phyloP scores from a whole-genome alignment of 2,888 invertebrate species.

The Nematopogon swammerdamellus region DNA sequence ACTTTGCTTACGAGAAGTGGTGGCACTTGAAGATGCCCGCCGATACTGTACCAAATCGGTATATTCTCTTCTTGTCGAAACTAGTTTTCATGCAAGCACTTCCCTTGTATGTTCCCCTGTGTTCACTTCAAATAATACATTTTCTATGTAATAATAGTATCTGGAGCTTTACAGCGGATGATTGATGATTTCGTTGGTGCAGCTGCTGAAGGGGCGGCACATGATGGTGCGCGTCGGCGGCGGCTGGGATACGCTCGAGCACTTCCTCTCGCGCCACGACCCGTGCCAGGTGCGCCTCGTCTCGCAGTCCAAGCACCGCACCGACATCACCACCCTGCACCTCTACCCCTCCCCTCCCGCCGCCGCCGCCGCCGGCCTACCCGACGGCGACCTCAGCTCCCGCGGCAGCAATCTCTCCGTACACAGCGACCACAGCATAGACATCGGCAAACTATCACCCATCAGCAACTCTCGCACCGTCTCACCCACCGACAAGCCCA shows the following conservation, averaged over 20 bases:
- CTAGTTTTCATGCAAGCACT: too few species aligned
- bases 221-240: constrained; percentile 96
- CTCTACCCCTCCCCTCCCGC: neutral
- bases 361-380: constrained; percentile 5
- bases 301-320: constrained; percentile 35
- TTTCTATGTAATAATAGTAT: too few species aligned
- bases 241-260: constrained; percentile 91
- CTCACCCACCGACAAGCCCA: neutral
- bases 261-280: constrained; percentile 85
- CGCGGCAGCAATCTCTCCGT: constrained; percentile 15
- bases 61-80: too few species aligned
- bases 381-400: constrained; percentile 23
- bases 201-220: constrained; percentile 88
- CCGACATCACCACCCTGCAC: constrained; percentile 14
- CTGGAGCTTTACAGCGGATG: too few species aligned
- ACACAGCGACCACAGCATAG: constrained; percentile 13
- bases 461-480: neutral
- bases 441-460: constrained; percentile 5
- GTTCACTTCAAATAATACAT: too few species aligned
- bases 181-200: too few species aligned
- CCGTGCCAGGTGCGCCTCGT: constrained; percentile 74
- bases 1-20: too few species aligned
- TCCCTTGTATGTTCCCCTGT: too few species aligned
- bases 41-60: too few species aligned
- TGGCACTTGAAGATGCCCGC: too few species aligned